phyloP scores from a whole-genome alignment of 2,888 invertebrate species.

The Caenorhabditis sp. region DNA sequence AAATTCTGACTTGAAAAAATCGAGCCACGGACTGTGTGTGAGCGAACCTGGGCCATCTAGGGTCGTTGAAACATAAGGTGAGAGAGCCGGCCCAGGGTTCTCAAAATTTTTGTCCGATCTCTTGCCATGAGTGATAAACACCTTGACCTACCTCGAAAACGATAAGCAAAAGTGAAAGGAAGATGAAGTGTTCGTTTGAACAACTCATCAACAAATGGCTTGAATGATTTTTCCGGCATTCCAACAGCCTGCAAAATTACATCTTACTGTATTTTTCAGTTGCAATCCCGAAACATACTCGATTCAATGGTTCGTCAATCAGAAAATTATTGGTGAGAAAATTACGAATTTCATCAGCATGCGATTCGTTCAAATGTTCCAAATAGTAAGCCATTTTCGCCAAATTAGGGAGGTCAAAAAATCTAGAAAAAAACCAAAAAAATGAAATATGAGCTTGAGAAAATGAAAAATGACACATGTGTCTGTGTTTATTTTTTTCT shows the following conservation, averaged over 20 bases:
- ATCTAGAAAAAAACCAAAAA: not conserved
- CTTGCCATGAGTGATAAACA: too few species aligned
- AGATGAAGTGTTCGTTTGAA: slow-evolving; percentile 18
- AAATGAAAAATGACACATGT: not conserved
- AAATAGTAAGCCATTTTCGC: not conserved
- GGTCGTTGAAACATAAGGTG: too few species aligned
- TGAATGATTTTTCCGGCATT: slow-evolving; percentile 14
- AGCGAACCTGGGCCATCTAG: too few species aligned
- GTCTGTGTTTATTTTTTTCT: not conserved
- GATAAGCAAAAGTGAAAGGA: slow-evolving; percentile 21
- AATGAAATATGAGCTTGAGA: not conserved
- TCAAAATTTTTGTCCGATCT: too few species aligned
- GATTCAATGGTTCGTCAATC: slow-evolving; percentile 25
- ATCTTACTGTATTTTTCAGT: too few species aligned
- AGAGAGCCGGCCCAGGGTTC: too few species aligned
- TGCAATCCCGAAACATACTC: not conserved
- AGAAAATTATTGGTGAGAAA: slow-evolving; percentile 30
- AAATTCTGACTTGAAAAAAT: not conserved
- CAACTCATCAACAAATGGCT: slow-evolving; percentile 27
- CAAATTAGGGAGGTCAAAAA: too few species aligned
- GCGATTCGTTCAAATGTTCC: slow-evolving; percentile 1
- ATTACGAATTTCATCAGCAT: slow-evolving; percentile 5
- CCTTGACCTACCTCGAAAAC: slow-evolving; percentile 17
- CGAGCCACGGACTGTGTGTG: too few species aligned
- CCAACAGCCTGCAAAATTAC: slow-evolving; percentile 11